Evolutionary conservation across 2,797 vertebrate species (phyloP).

Genomic region (Acipenser oxyrinchus): DNA sequence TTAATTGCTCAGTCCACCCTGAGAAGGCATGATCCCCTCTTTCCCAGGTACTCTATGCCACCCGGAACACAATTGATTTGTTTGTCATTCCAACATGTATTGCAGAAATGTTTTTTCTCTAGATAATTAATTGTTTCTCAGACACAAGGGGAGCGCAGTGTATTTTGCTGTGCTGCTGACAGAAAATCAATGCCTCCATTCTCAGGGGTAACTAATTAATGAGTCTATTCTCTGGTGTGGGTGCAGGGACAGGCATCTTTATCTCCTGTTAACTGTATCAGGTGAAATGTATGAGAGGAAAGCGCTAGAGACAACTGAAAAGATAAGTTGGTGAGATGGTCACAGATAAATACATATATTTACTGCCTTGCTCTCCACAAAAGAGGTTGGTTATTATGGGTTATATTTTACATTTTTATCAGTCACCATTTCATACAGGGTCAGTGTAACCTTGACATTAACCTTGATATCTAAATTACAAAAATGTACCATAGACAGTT

Average conservation of each 20-base stretch:
- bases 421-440: too few relatives aligned
- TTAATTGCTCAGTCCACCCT: too few relatives aligned
- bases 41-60: too few relatives aligned
- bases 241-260: conserved; percentile 52
- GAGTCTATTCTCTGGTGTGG: conserved; percentile 63
- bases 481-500: too few relatives aligned
- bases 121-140: conserved; percentile 63
- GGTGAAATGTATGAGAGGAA: conserved; percentile 51
- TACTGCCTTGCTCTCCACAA: conserved; percentile 21
- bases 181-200: conserved; percentile 74
- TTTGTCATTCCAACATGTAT: conserved; percentile 43
- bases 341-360: conserved; percentile 44
- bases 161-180: conserved; percentile 52
- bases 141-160: conserved; percentile 48
- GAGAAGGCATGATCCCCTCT: too few relatives aligned
- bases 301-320: conserved; percentile 43
- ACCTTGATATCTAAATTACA: too few relatives aligned
- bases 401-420: too few relatives aligned
- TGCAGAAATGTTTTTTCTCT: conserved; percentile 44
- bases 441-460: too few relatives aligned
- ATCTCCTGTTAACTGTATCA: conserved; percentile 61
- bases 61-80: too few relatives aligned
- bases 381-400: too few relatives aligned
- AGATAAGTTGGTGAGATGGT: conserved; percentile 45
- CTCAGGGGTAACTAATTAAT: conserved; percentile 74